These are phyloP conservation scores for Heliconius sara DNA, from an alignment of 2,888 invertebrate genomes.

Conservation along the genomic window DNA sequence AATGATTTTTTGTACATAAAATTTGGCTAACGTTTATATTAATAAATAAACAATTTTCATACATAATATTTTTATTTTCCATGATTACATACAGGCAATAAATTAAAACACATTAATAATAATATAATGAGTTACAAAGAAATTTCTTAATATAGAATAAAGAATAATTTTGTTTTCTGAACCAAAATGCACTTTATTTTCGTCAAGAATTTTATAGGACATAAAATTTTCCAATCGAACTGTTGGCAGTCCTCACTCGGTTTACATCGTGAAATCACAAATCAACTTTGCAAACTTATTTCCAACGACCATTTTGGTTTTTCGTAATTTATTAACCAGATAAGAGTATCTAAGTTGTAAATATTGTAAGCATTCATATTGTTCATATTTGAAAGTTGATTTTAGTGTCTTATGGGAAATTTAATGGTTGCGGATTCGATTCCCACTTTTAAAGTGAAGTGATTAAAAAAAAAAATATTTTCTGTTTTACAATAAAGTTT, in stretches of 20 bases:
- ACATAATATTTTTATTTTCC: too few species aligned
- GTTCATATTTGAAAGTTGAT: neutral
- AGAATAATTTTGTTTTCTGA: neutral
- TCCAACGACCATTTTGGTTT: constrained; percentile 62
- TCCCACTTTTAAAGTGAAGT: neutral
- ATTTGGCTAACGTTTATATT: too few species aligned
- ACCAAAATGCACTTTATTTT: constrained; percentile 34
- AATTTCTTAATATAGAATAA: neutral
- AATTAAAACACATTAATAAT: too few species aligned
- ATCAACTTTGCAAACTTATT: constrained; percentile 63
- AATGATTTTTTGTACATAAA: too few species aligned
- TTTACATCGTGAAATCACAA: constrained; percentile 63
- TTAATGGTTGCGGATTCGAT: neutral
- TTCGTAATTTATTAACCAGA: constrained; percentile 57
- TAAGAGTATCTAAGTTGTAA: constrained; percentile 51
- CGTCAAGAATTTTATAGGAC: constrained; percentile 61
- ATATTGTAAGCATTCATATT: constrained; percentile 25
- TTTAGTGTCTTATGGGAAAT: neutral
- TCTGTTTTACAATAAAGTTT: too few species aligned
- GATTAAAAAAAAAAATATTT: neutral
- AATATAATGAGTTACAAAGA: too few species aligned
- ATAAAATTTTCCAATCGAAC: constrained; percentile 64
- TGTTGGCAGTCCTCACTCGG: constrained; percentile 60
- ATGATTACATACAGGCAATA: too few species aligned
- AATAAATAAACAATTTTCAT: too few species aligned